Percentiles rank a stretch among this genome's conserved stretches.
Conservation (phyloP, 2,888 invertebrate species). For the Chalcis sispes region DNA sequence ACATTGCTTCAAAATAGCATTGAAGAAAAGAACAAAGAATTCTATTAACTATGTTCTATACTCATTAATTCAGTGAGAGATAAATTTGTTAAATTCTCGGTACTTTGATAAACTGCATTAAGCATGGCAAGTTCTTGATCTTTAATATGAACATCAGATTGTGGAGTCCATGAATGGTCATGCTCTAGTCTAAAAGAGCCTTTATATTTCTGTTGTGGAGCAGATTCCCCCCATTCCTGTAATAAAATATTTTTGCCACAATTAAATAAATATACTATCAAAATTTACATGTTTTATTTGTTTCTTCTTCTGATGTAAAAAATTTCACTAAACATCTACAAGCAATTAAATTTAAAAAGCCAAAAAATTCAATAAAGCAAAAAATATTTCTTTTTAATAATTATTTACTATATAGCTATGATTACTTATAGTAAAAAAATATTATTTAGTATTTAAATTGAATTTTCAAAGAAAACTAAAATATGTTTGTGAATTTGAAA, state of each 20-base stretch:
- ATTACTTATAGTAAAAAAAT: too few relatives aligned
- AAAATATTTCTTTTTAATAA: too few relatives aligned
- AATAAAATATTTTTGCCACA: slow-evolving; percentile 56
- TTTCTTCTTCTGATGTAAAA: not conserved
- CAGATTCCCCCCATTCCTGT: slow-evolving; percentile 83
- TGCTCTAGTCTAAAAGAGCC: slow-evolving; percentile 83
- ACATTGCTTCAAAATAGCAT: not conserved
- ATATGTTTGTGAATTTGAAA: too few relatives aligned
- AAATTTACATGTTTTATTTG: slow-evolving; percentile 57
- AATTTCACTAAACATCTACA: not conserved
- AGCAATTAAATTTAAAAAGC: too few relatives aligned
- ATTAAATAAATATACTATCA: slow-evolving; percentile 36
- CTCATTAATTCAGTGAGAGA: slow-evolving; percentile 57
- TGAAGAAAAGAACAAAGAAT: not conserved
- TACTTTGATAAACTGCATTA: slow-evolving; percentile 60
- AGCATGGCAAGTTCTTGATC: slow-evolving; percentile 67
- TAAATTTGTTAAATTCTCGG: slow-evolving; percentile 54
- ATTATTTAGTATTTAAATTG: not conserved
- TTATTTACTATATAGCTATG: too few relatives aligned
- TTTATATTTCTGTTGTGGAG: slow-evolving; percentile 79
- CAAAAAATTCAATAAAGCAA: too few relatives aligned
- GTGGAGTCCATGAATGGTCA: slow-evolving; percentile 84
- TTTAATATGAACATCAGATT: slow-evolving; percentile 75
- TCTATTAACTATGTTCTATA: slow-evolving; percentile 53
- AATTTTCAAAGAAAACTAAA: slow-evolving; percentile 4